Evolutionary conservation across 2,888 invertebrate genomes (phyloP).

Genomic region (Andrena trimmerana): DNA sequence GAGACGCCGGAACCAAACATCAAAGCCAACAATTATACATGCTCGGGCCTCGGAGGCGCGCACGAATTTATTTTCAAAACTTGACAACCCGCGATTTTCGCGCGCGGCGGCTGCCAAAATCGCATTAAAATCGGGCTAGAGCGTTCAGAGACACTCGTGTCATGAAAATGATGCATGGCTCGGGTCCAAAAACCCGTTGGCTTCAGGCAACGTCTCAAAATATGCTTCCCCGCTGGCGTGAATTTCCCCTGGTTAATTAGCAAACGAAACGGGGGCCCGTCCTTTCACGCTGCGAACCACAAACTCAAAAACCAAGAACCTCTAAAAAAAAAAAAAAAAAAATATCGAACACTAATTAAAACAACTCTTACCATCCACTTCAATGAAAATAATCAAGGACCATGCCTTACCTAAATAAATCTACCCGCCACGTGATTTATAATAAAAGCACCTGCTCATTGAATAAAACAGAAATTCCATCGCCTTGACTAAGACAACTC

Average conservation of each 20-base stretch:
- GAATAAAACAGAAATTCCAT: too few species aligned
- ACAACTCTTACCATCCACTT: too few species aligned
- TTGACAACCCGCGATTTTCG: conserved; percentile 46
- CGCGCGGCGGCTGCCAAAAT: conserved; percentile 77
- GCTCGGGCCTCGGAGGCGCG: not conserved
- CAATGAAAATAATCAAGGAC: too few species aligned
- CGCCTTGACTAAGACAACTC: too few species aligned
- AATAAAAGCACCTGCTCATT: too few species aligned
- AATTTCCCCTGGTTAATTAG: conserved; percentile 20
- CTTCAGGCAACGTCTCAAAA: conserved; percentile 73
- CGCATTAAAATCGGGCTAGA: conserved; percentile 76
- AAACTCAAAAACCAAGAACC: too few species aligned
- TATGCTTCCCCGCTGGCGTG: conserved; percentile 43
- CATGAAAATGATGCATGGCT: conserved; percentile 81
- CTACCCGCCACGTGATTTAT: too few species aligned
- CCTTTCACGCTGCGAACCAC: too few species aligned
- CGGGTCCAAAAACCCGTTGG: conserved; percentile 72
- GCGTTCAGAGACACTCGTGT: conserved; percentile 76
- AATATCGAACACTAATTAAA: too few species aligned
- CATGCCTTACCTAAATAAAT: too few species aligned
- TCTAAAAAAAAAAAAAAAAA: too few species aligned
- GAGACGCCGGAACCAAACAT: not conserved
- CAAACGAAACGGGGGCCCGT: not conserved
- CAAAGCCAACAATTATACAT: not conserved
- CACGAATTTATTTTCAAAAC: conserved; percentile 54